Conservation (phyloP, 2,113 vertebrate genomes). For the Ellobius talpinus region DNA sequence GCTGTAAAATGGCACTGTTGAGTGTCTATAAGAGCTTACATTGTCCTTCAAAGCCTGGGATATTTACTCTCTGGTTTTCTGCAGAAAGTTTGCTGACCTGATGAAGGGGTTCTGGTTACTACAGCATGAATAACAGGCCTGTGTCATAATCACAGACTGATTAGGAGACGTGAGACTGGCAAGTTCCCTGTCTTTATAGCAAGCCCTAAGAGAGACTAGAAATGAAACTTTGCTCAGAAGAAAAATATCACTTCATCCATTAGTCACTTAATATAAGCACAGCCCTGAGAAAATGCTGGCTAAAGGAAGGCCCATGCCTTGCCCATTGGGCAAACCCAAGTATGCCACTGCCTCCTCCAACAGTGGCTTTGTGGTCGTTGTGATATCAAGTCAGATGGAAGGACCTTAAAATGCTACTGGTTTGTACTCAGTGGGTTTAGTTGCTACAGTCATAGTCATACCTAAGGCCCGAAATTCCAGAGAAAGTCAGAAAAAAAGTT, state of each 20-base stretch:
- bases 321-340: background rate
- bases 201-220: background rate
- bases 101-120: background rate
- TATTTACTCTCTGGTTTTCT: slow-evolving; percentile 5
- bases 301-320: background rate
- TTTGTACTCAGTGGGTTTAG: background rate
- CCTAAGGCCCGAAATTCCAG: background rate
- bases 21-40: background rate
- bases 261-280: background rate
- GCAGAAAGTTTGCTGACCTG: background rate
- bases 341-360: background rate
- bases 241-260: background rate
- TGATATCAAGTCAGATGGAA: background rate
- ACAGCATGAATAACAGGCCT: background rate
- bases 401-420: background rate
- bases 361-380: background rate
- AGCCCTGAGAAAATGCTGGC: background rate
- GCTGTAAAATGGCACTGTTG: background rate
- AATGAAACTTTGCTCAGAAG: background rate
- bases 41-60: background rate
- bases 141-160: background rate
- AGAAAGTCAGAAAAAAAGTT: background rate
- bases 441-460: background rate
- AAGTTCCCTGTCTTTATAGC: background rate
- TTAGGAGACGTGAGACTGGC: background rate